A percentile compares a stretch with the other conserved stretches of the same genome.
These are phyloP conservation scores for Chunga burmeisteri DNA, from an alignment of 2,113 vertebrate genomes.

Conservation along the genomic window DNA sequence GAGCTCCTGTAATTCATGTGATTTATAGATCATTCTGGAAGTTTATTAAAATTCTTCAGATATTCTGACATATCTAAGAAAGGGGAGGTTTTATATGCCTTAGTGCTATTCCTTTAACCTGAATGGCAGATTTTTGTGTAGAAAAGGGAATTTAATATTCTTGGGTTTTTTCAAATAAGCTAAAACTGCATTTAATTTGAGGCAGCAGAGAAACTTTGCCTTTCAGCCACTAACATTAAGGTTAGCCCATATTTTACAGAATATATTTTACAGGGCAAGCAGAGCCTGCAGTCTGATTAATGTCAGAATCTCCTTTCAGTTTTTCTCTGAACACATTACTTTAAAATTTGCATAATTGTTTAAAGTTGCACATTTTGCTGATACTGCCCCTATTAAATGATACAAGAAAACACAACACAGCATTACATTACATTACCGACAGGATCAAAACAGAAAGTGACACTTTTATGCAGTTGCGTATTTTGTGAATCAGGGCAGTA, in stretches of 20 bases:
- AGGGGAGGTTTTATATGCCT: background rate
- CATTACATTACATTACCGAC: constrained; percentile 15
- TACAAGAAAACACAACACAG: constrained; percentile 30
- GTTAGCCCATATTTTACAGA: constrained; percentile 9
- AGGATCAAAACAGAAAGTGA: constrained; percentile 13
- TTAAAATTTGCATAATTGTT: constrained; percentile 61
- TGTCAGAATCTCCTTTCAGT: constrained; percentile 35
- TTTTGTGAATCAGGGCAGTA: constrained; percentile 17
- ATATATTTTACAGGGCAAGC: too few species aligned
- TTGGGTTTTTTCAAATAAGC: background rate
- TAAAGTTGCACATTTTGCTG: constrained; percentile 47
- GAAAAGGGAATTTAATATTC: constrained; percentile 4
- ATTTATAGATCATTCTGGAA: constrained; percentile 36
- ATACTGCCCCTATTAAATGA: constrained; percentile 44
- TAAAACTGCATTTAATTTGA: constrained; percentile 50
- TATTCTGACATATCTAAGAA: constrained; percentile 32
- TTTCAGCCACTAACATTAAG: constrained; percentile 11
- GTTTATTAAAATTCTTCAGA: constrained; percentile 23
- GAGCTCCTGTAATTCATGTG: background rate
- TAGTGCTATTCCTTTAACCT: constrained; percentile 13
- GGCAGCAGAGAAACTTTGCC: background rate
- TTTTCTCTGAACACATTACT: constrained; percentile 33
- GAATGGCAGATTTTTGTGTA: constrained; percentile 19
- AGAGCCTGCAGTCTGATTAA: constrained; percentile 26
- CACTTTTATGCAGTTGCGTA: background rate